Percentiles rank a stretch among this genome's conserved stretches.
Conservation (phyloP, 2,797 vertebrate genomes). For the Oophaga sylvatica region DNA sequence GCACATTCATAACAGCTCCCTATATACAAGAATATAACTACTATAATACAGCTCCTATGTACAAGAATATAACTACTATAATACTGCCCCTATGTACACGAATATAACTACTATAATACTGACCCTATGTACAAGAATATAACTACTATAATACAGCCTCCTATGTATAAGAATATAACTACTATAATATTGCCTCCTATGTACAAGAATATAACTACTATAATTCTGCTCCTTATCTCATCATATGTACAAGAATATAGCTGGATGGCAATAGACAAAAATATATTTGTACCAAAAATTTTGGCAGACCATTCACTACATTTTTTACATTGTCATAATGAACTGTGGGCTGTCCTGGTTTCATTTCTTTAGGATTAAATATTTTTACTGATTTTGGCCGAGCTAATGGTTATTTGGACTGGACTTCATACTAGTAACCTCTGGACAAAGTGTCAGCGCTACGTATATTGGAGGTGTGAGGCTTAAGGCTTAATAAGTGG, state of each 20-base stretch:
- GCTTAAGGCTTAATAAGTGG: not conserved
- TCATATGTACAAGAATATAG: conserved; percentile 15
- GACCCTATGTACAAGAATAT: too few relatives aligned
- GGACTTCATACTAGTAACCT: not conserved
- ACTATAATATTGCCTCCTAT: not conserved
- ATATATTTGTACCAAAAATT: not conserved
- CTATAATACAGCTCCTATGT: not conserved
- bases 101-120: too few relatives aligned
- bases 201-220: not conserved
- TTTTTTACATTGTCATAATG: not conserved
- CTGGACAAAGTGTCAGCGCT: too few relatives aligned
- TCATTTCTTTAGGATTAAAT: not conserved
- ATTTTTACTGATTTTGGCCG: not conserved
- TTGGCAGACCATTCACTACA: not conserved
- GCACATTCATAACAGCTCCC: too few relatives aligned
- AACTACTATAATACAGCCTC: too few relatives aligned
- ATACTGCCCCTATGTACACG: too few relatives aligned
- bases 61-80: not conserved
- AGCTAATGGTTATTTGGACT: not conserved
- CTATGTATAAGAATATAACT: too few relatives aligned
- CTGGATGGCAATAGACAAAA: not conserved
- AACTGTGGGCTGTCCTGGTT: not conserved
- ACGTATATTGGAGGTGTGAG: not conserved
- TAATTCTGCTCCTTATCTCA: conserved; percentile 2
- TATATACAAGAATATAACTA: too few relatives aligned